Conservation (phyloP, 2,888 invertebrate species). For the Hybos culiciformis region DNA sequence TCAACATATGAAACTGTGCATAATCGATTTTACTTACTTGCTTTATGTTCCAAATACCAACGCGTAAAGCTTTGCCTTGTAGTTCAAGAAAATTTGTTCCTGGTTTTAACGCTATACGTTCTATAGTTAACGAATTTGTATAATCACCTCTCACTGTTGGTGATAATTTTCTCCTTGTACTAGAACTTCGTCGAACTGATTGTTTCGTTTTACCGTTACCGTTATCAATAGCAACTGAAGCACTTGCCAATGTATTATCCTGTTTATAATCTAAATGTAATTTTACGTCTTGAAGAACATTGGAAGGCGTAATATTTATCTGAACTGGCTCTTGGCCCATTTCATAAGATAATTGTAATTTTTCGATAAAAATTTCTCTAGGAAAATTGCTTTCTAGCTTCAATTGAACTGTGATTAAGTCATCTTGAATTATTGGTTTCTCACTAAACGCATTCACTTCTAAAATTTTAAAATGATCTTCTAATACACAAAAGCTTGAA, state of each 20-base stretch:
- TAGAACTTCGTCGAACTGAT: slow-evolving; percentile 52
- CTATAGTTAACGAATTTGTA: slow-evolving; percentile 41
- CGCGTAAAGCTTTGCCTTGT: slow-evolving; percentile 45
- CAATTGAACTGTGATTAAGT: slow-evolving; percentile 41
- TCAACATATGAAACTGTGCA: neutral
- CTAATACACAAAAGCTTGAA: slow-evolving; percentile 30
- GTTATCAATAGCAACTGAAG: slow-evolving; percentile 57
- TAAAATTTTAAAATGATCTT: slow-evolving; percentile 38
- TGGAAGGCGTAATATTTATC: neutral
- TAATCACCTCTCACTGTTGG: slow-evolving; percentile 53
- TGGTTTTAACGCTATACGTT: slow-evolving; percentile 43
- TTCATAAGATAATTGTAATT: slow-evolving; percentile 50
- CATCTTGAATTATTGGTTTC: slow-evolving; percentile 37
- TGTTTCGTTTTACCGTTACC: slow-evolving; percentile 45
- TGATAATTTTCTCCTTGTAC: slow-evolving; percentile 54
- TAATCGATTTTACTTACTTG: slow-evolving; percentile 38
- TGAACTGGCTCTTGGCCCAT: slow-evolving; percentile 25
- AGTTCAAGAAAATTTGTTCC: slow-evolving; percentile 51
- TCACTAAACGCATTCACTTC: slow-evolving; percentile 25
- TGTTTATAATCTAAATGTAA: slow-evolving; percentile 67
- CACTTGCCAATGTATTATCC: slow-evolving; percentile 63
- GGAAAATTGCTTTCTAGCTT: slow-evolving; percentile 46
- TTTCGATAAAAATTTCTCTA: slow-evolving; percentile 49
- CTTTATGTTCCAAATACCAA: slow-evolving; percentile 57
- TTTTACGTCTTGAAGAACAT: slow-evolving; percentile 38